Conservation (phyloP, 2,888 invertebrate genomes). For the Matsumyia berberina region DNA sequence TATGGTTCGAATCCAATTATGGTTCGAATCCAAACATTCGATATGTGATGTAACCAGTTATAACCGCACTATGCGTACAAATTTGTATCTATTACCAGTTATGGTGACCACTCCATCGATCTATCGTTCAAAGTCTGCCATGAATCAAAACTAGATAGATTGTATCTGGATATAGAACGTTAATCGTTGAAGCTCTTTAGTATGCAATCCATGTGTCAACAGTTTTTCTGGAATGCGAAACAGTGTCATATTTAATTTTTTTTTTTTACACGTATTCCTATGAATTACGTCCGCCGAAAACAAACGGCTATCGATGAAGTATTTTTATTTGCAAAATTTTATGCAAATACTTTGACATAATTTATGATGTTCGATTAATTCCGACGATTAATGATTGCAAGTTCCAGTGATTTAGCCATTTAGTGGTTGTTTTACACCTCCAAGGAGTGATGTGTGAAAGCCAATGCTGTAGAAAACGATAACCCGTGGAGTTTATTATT, state of each 20-base stretch:
- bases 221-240: slow-evolving; percentile 13
- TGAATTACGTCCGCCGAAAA: background rate
- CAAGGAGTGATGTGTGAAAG: background rate
- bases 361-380: background rate
- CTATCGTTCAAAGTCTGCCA: slow-evolving; percentile 3
- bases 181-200: background rate
- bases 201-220: slow-evolving; percentile 1
- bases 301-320: background rate
- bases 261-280: no score
- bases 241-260: slow-evolving; percentile 15
- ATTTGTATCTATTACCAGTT: slow-evolving; percentile 1
- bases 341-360: slow-evolving; percentile 6
- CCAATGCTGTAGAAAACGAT: background rate
- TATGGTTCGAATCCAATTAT: no score
- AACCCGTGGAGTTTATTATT: background rate
- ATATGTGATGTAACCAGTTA: slow-evolving; percentile 8
- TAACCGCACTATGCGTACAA: slow-evolving; percentile 11
- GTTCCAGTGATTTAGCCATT: background rate
- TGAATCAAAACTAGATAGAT: background rate
- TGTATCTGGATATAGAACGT: slow-evolving; percentile 6
- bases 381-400: background rate
- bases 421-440: background rate
- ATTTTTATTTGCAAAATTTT: background rate
- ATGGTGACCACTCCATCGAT: background rate
- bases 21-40: no score